Evolutionary conservation across 2,888 invertebrate species (phyloP).

Genomic region (Dryocosmus kuriphilus): DNA sequence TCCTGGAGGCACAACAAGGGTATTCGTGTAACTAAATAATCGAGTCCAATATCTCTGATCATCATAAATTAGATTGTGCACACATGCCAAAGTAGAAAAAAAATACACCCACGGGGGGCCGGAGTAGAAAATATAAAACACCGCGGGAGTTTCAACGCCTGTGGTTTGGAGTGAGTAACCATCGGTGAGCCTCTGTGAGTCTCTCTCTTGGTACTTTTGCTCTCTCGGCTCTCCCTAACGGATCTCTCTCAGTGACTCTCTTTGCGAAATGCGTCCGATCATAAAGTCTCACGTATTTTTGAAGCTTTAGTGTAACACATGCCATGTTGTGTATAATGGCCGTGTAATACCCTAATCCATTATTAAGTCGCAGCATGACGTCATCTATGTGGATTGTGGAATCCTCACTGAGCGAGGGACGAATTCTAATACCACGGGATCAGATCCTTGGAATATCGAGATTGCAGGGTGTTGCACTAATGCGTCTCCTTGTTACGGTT

Average conservation of each 20-base stretch:
- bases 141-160: constrained; percentile 53
- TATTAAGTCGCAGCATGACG: constrained; percentile 64
- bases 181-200: too few relatives aligned
- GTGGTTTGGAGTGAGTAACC: constrained; percentile 57
- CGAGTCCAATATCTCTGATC: not conserved
- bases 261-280: constrained; percentile 54
- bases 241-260: constrained; percentile 32
- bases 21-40: constrained; percentile 3
- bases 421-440: constrained; percentile 58
- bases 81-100: not conserved
- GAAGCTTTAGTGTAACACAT: constrained; percentile 49
- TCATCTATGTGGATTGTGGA: constrained; percentile 55
- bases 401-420: constrained; percentile 60
- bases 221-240: not conserved
- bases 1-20: not conserved
- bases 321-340: constrained; percentile 56
- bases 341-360: constrained; percentile 64
- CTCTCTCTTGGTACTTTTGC: constrained; percentile 39
- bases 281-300: constrained; percentile 68
- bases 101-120: not conserved
- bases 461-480: constrained; percentile 30
- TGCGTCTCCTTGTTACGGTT: constrained; percentile 14
- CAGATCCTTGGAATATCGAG: constrained; percentile 45
- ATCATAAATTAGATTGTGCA: not conserved
- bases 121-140: constrained; percentile 47